Conservation (phyloP, 2,888 invertebrate species). For the Tiliacea citrago region DNA sequence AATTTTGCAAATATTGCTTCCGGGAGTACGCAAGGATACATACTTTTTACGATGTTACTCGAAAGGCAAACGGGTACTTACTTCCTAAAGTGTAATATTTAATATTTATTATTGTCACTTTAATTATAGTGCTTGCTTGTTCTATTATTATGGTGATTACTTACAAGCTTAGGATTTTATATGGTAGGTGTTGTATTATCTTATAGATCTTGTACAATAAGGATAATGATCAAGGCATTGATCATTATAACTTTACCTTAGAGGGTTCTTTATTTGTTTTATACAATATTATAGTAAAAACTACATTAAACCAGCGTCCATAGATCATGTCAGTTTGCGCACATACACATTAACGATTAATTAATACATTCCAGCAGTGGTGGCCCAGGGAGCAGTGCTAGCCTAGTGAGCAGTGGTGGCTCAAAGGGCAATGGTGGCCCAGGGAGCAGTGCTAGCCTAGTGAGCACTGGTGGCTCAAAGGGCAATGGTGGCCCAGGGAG, state of each 20-base stretch:
- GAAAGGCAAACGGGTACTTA: slow-evolving; percentile 52
- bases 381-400: too few relatives aligned
- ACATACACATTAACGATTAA: neutral
- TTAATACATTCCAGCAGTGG: too few relatives aligned
- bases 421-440: too few relatives aligned
- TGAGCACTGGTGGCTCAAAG: too few relatives aligned
- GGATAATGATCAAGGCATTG: neutral
- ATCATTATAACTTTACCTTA: neutral
- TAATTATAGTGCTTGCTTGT: slow-evolving; percentile 24
- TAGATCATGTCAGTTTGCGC: too few relatives aligned
- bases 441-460: too few relatives aligned
- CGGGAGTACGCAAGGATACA: slow-evolving; percentile 55
- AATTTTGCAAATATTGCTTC: slow-evolving; percentile 58
- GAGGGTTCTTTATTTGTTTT: neutral
- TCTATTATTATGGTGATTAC: slow-evolving; percentile 20
- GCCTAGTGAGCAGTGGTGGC: too few relatives aligned
- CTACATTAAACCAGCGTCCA: neutral
- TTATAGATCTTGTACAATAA: slow-evolving; percentile 17
- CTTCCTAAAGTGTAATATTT: slow-evolving; percentile 53
- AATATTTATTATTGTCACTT: slow-evolving; percentile 41
- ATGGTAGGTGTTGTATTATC: slow-evolving; percentile 9
- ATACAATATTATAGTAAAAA: neutral
- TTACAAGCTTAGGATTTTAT: slow-evolving; percentile 14
- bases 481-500: too few relatives aligned
- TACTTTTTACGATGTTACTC: slow-evolving; percentile 52